Conservation (phyloP, 2,113 vertebrate species). For the Macrotus californicus region DNA sequence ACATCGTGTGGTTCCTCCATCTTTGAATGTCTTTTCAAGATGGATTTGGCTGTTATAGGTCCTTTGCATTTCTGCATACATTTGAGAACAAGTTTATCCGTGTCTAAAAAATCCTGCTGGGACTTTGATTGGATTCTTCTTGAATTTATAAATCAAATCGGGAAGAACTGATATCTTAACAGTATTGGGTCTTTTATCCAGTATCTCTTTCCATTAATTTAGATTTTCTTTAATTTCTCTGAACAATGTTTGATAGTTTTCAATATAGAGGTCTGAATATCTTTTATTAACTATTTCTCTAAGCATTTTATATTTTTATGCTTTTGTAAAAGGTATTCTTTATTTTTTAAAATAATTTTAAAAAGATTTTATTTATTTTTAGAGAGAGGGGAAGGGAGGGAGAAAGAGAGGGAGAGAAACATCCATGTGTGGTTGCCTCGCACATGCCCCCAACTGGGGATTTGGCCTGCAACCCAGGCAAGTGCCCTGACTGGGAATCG, state of each 20-base stretch:
- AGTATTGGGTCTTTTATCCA: background rate
- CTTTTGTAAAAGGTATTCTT: background rate
- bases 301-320: background rate
- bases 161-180: background rate
- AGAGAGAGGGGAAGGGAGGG: too few species aligned
- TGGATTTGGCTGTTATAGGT: background rate
- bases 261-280: background rate
- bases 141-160: background rate
- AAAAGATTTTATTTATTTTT: too few species aligned
- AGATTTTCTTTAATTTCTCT: constrained; percentile 1
- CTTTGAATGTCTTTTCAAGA: constrained; percentile 2
- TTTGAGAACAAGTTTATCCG: constrained; percentile 4
- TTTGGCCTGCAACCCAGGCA: too few species aligned
- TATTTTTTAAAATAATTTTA: background rate
- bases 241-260: background rate
- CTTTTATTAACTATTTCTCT: background rate
- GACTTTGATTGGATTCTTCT: background rate
- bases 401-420: too few species aligned
- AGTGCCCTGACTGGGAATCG: too few species aligned
- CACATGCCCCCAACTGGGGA: too few species aligned
- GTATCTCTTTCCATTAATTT: background rate
- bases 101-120: background rate
- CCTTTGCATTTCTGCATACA: background rate
- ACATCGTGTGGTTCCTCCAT: background rate
- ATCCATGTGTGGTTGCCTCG: too few species aligned